A percentile compares a stretch with the other conserved stretches of the same genome.
phyloP scores from a whole-genome alignment of 64 coral and sea anemone genomes.

The Actinia equina region DNA sequence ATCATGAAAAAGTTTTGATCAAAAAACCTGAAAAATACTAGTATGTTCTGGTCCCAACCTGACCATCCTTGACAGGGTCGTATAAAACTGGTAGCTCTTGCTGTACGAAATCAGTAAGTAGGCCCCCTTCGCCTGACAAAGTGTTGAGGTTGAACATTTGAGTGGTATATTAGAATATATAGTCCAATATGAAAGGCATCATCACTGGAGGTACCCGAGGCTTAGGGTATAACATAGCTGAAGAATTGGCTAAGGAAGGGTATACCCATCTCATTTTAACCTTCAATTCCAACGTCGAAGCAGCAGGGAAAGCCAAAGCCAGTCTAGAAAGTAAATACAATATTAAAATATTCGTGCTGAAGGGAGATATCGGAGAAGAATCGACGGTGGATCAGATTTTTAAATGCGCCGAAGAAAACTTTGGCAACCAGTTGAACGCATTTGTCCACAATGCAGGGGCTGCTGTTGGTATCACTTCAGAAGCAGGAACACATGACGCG shows the following conservation, averaged over 20 bases:
- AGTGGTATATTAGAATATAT: neutral
- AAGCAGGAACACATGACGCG: constrained; percentile 48
- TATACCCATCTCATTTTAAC: constrained; percentile 74
- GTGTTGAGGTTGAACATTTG: neutral
- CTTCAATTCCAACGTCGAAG: constrained; percentile 67
- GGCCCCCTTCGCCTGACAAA: neutral
- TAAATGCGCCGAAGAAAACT: constrained; percentile 56
- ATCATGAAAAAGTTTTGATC: neutral
- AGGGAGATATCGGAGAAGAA: constrained; percentile 63
- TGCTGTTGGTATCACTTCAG: constrained; percentile 48
- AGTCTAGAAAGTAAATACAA: constrained; percentile 44
- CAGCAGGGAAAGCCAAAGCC: constrained; percentile 52
- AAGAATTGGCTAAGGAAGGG: constrained; percentile 63
- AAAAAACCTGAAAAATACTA: no score
- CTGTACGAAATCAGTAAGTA: neutral
- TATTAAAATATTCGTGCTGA: constrained; percentile 48
- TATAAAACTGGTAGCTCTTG: no score
- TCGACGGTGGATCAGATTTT: constrained; percentile 56
- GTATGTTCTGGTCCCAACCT: no score
- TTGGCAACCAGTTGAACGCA: constrained; percentile 57
- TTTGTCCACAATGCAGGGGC: constrained; percentile 77
- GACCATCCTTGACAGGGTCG: no score
- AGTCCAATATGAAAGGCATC: constrained; percentile 42
- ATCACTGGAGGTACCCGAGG: constrained; percentile 71
- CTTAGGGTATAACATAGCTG: constrained; percentile 54